These are phyloP conservation scores for Tipula unca DNA, from an alignment of 2,888 invertebrate genomes.

Conservation along the genomic window DNA sequence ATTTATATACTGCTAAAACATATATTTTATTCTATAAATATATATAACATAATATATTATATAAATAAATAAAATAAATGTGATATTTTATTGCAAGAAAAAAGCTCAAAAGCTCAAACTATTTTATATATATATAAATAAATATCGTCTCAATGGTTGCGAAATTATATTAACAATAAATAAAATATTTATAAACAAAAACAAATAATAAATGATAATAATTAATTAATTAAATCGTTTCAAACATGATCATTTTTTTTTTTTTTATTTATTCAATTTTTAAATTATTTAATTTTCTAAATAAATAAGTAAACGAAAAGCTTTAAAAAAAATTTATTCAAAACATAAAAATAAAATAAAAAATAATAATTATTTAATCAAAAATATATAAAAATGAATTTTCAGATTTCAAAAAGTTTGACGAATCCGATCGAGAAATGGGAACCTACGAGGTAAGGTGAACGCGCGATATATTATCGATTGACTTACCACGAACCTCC, in stretches of 20 bases:
- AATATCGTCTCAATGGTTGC: conserved; percentile 8
- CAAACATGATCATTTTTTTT: not conserved
- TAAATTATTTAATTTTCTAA: not conserved
- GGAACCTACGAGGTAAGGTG: not conserved
- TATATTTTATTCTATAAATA: not conserved
- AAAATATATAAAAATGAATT: not conserved
- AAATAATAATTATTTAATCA: not conserved
- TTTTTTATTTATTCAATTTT: not conserved
- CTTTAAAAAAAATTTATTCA: not conserved
- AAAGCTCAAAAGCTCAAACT: not conserved
- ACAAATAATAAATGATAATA: not conserved
- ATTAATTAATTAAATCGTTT: not conserved
- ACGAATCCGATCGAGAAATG: not conserved
- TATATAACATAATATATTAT: not conserved
- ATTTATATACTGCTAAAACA: not conserved
- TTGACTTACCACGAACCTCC: not conserved
- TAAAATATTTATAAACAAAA: not conserved
- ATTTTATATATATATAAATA: not conserved
- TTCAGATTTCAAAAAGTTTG: not conserved
- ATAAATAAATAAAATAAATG: conserved; percentile 14
- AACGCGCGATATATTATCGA: not conserved
- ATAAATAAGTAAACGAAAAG: conserved; percentile 14
- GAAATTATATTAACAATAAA: not conserved
- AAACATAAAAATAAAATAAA: not conserved
- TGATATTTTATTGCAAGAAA: not conserved